Percentiles rank a stretch among this genome's conserved stretches.
Conservation (phyloP, 2,797 vertebrate genomes). For the Peromyscus nudipes region DNA sequence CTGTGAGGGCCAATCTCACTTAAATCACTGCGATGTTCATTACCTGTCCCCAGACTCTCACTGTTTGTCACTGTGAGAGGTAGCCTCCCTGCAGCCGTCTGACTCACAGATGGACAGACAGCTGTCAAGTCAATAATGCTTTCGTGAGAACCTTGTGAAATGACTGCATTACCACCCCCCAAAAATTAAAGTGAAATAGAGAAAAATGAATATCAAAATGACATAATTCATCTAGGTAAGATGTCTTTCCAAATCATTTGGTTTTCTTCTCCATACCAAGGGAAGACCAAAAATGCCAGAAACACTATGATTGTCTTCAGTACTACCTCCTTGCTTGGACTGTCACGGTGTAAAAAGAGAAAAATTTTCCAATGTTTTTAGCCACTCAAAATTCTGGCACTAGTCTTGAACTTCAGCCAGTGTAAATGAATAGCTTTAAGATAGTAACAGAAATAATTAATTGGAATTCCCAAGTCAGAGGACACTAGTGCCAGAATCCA, state of each 20-base stretch:
- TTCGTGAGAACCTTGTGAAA: constrained; percentile 19
- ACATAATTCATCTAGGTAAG: not conserved
- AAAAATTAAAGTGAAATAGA: constrained; percentile 10
- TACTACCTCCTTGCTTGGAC: constrained; percentile 2
- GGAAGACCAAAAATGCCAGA: not conserved
- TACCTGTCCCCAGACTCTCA: not conserved
- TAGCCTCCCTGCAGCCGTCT: not conserved
- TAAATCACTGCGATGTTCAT: not conserved
- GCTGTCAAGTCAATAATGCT: not conserved
- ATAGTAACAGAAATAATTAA: constrained; percentile 59
- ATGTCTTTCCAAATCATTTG: constrained; percentile 39
- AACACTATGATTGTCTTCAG: not conserved
- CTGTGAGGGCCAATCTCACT: not conserved
- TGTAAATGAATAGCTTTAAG: constrained; percentile 74
- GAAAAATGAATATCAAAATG: not conserved
- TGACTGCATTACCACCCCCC: not conserved
- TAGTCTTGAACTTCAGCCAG: constrained; percentile 59
- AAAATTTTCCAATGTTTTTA: constrained; percentile 58
- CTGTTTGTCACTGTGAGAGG: not conserved
- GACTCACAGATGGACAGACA: not conserved
- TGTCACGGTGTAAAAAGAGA: constrained; percentile 1
- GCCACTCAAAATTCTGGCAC: constrained; percentile 49
- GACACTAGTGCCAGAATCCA: constrained; percentile 64
- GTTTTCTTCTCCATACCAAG: constrained; percentile 42
- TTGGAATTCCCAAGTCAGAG: constrained; percentile 71